Evolutionary conservation across 2,113 vertebrate genomes (phyloP).

Genomic region (Microcebus murinus): DNA sequence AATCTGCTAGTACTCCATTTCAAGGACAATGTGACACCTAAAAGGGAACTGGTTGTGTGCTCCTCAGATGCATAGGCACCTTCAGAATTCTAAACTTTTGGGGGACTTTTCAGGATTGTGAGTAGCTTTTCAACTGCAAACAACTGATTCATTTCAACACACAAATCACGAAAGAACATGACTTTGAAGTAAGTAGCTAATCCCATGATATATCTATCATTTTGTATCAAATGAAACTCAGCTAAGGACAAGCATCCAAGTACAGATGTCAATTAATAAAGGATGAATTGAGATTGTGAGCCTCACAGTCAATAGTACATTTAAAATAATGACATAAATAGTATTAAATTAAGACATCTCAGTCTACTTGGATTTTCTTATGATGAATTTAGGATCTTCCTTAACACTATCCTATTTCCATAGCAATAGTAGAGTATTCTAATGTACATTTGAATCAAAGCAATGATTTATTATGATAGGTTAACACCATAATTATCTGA

Average conservation of each 20-base stretch:
- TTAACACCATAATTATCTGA: not conserved
- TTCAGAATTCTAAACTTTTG: conserved; percentile 54
- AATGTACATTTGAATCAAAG: not conserved
- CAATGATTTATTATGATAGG: not conserved
- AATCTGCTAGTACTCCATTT: not conserved
- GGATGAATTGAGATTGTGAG: conserved; percentile 46
- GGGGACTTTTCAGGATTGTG: not conserved
- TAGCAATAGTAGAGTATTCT: not conserved
- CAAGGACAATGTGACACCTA: conserved; percentile 40
- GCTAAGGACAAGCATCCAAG: conserved; percentile 64
- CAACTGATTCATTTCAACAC: conserved; percentile 58
- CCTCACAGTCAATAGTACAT: conserved; percentile 55
- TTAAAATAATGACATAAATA: conserved; percentile 38
- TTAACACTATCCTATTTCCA: conserved; percentile 37
- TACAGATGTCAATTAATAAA: conserved; percentile 69
- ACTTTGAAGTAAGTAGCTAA: conserved; percentile 69
- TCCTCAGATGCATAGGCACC: not conserved
- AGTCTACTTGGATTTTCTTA: not conserved
- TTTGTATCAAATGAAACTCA: conserved; percentile 60
- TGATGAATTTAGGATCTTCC: conserved; percentile 18
- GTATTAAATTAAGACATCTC: conserved; percentile 50
- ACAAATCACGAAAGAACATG: conserved; percentile 63
- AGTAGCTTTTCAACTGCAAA: conserved; percentile 54
- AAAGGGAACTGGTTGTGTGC: not conserved
- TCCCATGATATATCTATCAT: conserved; percentile 64